These are phyloP conservation scores for Aplochiton taeniatus DNA, from an alignment of 2,797 vertebrate genomes.

Conservation along the genomic window DNA sequence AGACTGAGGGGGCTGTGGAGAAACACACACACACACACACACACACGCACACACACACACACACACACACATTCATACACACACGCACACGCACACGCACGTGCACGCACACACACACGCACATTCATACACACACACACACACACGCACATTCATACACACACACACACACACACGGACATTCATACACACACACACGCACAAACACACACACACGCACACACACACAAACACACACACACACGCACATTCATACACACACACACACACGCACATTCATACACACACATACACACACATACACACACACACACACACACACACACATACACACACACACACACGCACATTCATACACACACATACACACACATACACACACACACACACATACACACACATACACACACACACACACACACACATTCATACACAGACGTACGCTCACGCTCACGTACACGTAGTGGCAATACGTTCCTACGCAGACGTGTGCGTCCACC, in stretches of 20 bases:
- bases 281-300: slow-evolving; percentile 1
- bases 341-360: slow-evolving; percentile 12
- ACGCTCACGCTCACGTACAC: slow-evolving; percentile 4
- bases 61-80: slow-evolving; percentile 17
- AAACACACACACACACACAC: slow-evolving; percentile 45
- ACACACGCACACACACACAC: slow-evolving; percentile 20
- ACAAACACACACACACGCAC: slow-evolving; percentile 2
- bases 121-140: slow-evolving; percentile 17
- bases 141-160: slow-evolving; percentile 2
- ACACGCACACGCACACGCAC: not conserved
- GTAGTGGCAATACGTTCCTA: not conserved
- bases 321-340: slow-evolving; percentile 13
- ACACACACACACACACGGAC: not conserved
- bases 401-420: slow-evolving; percentile 34
- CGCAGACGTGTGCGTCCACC: no score
- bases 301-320: slow-evolving; percentile 12
- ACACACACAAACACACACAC: slow-evolving; percentile 4
- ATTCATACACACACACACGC: not conserved
- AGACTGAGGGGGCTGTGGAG: slow-evolving; percentile 82
- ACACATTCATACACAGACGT: slow-evolving; percentile 13
- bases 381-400: slow-evolving; percentile 13
- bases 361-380: no score
- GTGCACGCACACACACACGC: slow-evolving; percentile 24
- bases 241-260: not conserved
- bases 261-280: not conserved